Evolutionary conservation across 2,113 vertebrate species (phyloP), one percentile per base, ranked within the genome.

Genomic region (Scalopus aquaticus): DNA sequence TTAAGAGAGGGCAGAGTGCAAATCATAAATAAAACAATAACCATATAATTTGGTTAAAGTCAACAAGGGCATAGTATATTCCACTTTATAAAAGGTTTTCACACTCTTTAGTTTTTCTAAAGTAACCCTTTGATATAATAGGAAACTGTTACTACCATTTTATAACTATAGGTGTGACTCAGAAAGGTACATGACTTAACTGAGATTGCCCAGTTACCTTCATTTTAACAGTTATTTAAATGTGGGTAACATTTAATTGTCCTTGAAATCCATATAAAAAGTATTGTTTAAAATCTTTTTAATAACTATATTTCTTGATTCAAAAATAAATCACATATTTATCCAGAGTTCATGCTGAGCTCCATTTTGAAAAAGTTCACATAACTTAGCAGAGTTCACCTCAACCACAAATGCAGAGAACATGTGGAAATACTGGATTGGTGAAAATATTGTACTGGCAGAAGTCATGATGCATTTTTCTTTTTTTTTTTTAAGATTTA

Each of bases 1-100:
- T 83, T 85, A 72, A 44, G 56, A 73, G 51, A n/a, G n/a, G 56
- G 17, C 39, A 81, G 24, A 86, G 20, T 51, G 1, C 30, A 94
- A 89, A 79, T 35, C 82, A 83, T 24, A 89, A 81, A 82, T 35
- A 81, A 81, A 86, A 37, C 10, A 86, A 82, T 77, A 95, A 82
- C 28, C 13, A 46, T 28, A 86, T n/a, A 44, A 96, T 32, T 54
- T 86, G 26, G 7, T 73, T 77, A 92, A 54, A 82, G n/a, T 82
- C 37, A 92, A 70, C 15, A 44, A 62, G 16, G 60, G 1, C 11
- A 64, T 46, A 62, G 64, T 46, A 84, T 78, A 89, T 67, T 69
- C 26, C 15, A 82, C 17, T 60, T 92, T 49, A 72, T 20, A 54
- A 65, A 60, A 22, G 22, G 1, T 8, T 88, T 95, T 69, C 49